Conservation (phyloP, 1,140 invertebrate genomes). For the Drosophila nigrodunni region DNA sequence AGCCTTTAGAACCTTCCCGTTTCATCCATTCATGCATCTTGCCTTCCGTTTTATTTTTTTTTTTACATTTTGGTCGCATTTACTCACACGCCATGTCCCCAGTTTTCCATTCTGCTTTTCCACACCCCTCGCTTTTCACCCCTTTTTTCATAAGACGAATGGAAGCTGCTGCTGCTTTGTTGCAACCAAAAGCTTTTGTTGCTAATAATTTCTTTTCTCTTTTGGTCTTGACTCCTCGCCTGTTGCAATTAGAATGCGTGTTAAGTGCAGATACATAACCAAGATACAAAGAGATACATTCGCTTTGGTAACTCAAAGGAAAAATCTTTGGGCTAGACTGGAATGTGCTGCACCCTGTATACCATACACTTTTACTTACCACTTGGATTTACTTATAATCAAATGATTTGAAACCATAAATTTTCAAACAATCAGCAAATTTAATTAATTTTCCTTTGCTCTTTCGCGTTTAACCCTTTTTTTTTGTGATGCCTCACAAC, state of each 20-base stretch:
- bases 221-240: slow-evolving; percentile 57
- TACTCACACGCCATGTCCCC: slow-evolving; percentile 75
- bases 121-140: background rate
- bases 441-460: slow-evolving; percentile 74
- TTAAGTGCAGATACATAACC: slow-evolving; percentile 71
- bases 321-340: slow-evolving; percentile 24
- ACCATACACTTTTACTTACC: background rate
- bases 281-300: slow-evolving; percentile 62
- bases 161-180: slow-evolving; percentile 63
- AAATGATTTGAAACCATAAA: slow-evolving; percentile 53
- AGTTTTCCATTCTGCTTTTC: background rate
- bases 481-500: slow-evolving; percentile 16
- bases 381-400: background rate
- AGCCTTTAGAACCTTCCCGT: slow-evolving; percentile 10
- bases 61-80: slow-evolving; percentile 55
- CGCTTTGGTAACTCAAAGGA: slow-evolving; percentile 18
- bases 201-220: slow-evolving; percentile 82
- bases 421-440: slow-evolving; percentile 72
- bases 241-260: slow-evolving; percentile 83
- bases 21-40: slow-evolving; percentile 37
- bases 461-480: slow-evolving; percentile 15
- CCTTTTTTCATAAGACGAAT: slow-evolving; percentile 59
- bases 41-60: slow-evolving; percentile 60
- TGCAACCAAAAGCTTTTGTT: slow-evolving; percentile 68
- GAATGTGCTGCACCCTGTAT: slow-evolving; percentile 34